Base-by-base conservation (phyloP, 2,113 vertebrate genomes). In the Hyperoodon ampullatus region DNA sequence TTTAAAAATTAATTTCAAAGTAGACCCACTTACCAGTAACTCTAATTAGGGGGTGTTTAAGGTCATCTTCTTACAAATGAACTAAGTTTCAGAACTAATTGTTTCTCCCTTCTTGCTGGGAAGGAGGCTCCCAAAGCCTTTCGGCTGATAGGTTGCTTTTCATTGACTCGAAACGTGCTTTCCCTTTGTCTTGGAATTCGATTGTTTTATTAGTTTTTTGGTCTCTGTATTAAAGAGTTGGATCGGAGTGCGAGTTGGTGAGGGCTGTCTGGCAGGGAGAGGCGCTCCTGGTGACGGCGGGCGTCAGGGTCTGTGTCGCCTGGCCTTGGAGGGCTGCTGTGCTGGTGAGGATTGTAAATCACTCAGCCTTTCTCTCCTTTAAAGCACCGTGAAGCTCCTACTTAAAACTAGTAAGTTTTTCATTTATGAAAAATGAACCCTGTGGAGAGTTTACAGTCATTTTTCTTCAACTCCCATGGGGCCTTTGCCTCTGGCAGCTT, bases 1-100 rank as follows among this genome's bases (percentile, higher is more conserved):
- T 82, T 50, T 44, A 60, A 89, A 95, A 96, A 66, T 96, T 93
- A 93, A 96, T 94, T 97, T 97, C 39, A 47, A 96, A 97, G 74
- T 92, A 97, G 92, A 89, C 89, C 96, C 68, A 81, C 77, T 92
- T 66, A 63, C 53, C 1, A 8, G 5, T 65, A 33, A 75, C 88
- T 88, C 83, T 95, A 77, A 95, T 95, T 93, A 93, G 80, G 60
- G 91, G 58, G n/a, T 1, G 0, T 35, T 80, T 47, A 84, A 94
- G 95, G 88, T 97, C 96, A 68, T 84, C 68, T 42, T 74, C 66
- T 39, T 68, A 66, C 55, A 71, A 53, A n/a, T 87, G 74, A 92
- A 60, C 78, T 93, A 84, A 74, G 93, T 95, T 96, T 94, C 82
- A 65, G 68, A 94, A 50, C 93, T 97, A 95, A 92, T 85, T 83